Evolutionary conservation across 2,888 invertebrate genomes (phyloP), one percentile per base, ranked within the genome.

Genomic region (Encarsia formosa): DNA sequence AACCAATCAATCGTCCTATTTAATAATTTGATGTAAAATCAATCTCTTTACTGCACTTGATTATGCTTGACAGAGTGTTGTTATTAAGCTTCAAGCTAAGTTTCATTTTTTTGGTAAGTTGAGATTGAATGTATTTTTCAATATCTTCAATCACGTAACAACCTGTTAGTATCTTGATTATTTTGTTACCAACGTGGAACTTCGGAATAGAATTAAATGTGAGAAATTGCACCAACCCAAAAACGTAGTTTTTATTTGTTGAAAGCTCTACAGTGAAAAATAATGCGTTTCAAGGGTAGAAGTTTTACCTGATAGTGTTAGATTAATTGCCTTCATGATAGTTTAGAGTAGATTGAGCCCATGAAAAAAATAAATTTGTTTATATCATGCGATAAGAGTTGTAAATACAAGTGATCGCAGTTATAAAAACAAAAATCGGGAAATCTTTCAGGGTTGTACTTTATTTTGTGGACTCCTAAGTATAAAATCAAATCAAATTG

Each of bases 401-500:
- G n/a, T 9, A 37, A 18, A 6, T 18, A 18, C 9, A 37, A 16
- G 18, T 37, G 15, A 15, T 18, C 16, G 6, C 4, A 37, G 19
- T 37, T 37, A 4, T 16, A 37, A 5, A 18, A 15, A 15, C 16
- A n/a, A 37, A 4, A 37, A 18, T 37, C 19, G 4, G n/a, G 16
- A 15, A 4, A 37, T 15, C 37, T 5, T 15, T 22, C 18, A 18
- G 42, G 63, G 59, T 66, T 69, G 43, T 65, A 68, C 19, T 46
- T 54, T 32, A 50, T 49, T 23, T 50, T 31, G 16, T 20, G 29
- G 39, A 41, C 46, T 29, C 39, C 42, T 18, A 52, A 45, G 24
- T 68, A 68, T 23, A 59, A 61, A 11, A 65, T 51, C 13, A 68
- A 50, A 60, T 69, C 67, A 38, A 47, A 23, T 0, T 66, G 67